phyloP scores from a whole-genome alignment of 2,797 vertebrate genomes.

The Cirrhinus mrigala region DNA sequence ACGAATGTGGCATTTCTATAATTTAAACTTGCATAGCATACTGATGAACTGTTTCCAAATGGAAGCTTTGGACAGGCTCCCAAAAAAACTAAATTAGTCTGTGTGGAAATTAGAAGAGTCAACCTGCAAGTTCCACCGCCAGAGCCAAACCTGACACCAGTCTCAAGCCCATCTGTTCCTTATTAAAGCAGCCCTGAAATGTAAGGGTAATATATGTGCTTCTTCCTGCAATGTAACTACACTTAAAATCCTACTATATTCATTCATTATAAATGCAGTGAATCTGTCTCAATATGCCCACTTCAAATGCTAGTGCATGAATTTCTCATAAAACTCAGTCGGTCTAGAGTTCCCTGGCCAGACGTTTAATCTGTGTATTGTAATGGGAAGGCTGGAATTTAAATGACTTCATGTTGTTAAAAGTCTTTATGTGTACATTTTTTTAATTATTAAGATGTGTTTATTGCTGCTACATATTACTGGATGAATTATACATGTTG shows the following conservation, averaged over 20 bases:
- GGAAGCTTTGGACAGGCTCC: constrained; percentile 17
- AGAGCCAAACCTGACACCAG: constrained; percentile 27
- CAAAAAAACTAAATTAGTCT: constrained; percentile 15
- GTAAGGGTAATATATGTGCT: constrained; percentile 19
- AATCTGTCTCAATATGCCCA: not conserved
- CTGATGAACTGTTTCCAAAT: constrained; percentile 28
- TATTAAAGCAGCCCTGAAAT: constrained; percentile 15
- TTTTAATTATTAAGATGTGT: constrained; percentile 1
- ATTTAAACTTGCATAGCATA: constrained; percentile 13
- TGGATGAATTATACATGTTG: constrained; percentile 11
- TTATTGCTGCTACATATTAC: not conserved
- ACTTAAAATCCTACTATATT: constrained; percentile 12
- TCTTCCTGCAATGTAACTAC: not conserved
- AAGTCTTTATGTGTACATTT: not conserved
- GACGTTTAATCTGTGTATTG: not conserved
- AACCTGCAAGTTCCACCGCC: constrained; percentile 21
- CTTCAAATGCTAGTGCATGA: constrained; percentile 20
- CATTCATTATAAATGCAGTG: not conserved
- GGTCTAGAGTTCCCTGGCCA: not conserved
- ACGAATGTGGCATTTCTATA: constrained; percentile 3
- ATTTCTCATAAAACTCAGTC: constrained; percentile 13
- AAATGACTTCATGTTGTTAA: constrained; percentile 1
- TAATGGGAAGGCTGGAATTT: not conserved
- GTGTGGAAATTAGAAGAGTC: not conserved
- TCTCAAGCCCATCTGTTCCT: not conserved